Base-by-base conservation (phyloP, 1,140 invertebrate species). In the Drosophila hydei region DNA sequence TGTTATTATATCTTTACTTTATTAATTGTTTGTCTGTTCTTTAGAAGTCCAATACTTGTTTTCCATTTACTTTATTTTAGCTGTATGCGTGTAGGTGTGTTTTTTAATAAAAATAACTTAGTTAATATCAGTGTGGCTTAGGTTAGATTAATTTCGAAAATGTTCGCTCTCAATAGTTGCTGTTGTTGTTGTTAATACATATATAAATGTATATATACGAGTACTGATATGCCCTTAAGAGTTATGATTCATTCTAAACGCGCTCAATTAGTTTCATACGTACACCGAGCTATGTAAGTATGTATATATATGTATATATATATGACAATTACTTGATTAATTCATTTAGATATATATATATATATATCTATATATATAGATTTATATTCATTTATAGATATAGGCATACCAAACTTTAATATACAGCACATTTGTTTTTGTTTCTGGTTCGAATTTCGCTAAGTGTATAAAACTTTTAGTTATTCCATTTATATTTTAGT, bases 341-440 rank as follows among this genome's bases (percentile, higher is more conserved):
- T 38, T 25, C 11, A 21, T 69, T 43, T 23, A 48, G 65, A 78
- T 88, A 78, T 73, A 83, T 88, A 87, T 78, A 87, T 79, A 83
- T 72, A 88, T 43, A 42, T 42, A 25, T 25, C 4, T 23, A 43
- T 65, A 33, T 61, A 52, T 70, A 65, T 84, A 71, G 47, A 73
- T 87, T 80, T 78, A 80, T 80, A 75, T 81, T 81, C 68, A 78
- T 88, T 88, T 73, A 83, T 87, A 87, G 83, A 87, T 88, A 83
- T 77, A 87, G 83, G 87, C 83, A 87, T 87, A 87, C 83, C 83
- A 88, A 81, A 73, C 52, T 75, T 85, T 61, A 69, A 69, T 81
- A 87, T 87, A 80, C 77, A 84, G 68, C 75, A 80, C 76, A 64
- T 60, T 72, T 71, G 63, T 65, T 62, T 48, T 62, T 67, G 75